Conservation (phyloP, 2,888 invertebrate species). For the Ichneumon xanthorius region DNA sequence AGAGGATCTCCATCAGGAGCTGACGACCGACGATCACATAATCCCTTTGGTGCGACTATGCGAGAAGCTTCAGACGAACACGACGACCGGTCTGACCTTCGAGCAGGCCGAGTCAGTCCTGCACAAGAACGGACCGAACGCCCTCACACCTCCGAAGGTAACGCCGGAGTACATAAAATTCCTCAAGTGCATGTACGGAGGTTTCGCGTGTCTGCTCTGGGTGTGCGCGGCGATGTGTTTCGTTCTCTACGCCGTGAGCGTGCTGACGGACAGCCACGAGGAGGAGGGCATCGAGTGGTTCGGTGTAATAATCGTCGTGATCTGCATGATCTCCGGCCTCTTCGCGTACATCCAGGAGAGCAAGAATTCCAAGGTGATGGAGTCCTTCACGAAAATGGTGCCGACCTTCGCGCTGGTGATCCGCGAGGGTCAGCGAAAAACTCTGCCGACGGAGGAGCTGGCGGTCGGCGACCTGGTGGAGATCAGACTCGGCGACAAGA, state of each 20-base stretch:
- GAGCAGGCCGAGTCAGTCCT: conserved; percentile 87
- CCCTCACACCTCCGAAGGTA: conserved; percentile 90
- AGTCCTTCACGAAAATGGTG: conserved; percentile 93
- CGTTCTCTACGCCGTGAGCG: conserved; percentile 86
- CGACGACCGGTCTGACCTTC: conserved; percentile 87
- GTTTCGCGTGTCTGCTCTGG: conserved; percentile 93
- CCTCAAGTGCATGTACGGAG: conserved; percentile 88
- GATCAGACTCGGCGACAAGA: conserved; percentile 92
- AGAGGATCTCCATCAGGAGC: conserved; percentile 79
- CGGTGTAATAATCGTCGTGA: conserved; percentile 88
- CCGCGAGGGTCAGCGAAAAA: conserved; percentile 88
- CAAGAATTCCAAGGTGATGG: conserved; percentile 93
- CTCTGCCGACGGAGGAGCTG: conserved; percentile 88
- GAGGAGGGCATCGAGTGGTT: conserved; percentile 86
- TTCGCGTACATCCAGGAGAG: conserved; percentile 91
- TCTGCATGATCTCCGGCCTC: conserved; percentile 86
- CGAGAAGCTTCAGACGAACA: conserved; percentile 76
- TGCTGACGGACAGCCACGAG: conserved; percentile 85
- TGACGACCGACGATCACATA: conserved; percentile 80
- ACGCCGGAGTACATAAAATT: conserved; percentile 91
- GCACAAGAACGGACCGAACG: conserved; percentile 89
- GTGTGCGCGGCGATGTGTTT: conserved; percentile 91
- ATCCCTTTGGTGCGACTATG: conserved; percentile 78
- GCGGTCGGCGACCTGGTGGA: conserved; percentile 94
- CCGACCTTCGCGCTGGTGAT: conserved; percentile 90